phyloP scores from a whole-genome alignment of 2,888 invertebrate species.

The Pasiphila rectangulata region DNA sequence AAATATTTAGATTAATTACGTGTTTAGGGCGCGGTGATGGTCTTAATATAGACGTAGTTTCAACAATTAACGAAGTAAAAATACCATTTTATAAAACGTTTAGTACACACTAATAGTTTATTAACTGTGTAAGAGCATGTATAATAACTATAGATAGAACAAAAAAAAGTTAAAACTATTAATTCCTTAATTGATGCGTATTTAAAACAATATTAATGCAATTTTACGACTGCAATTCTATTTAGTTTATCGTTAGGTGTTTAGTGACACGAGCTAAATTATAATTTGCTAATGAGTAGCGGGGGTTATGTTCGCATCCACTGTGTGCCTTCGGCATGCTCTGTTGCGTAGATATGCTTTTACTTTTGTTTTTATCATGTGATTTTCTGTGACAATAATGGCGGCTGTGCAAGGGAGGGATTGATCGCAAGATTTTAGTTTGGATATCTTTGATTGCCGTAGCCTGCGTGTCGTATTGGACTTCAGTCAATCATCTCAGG shows the following conservation, averaged over 20 bases:
- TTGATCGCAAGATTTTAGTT: not conserved
- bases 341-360: slow-evolving; percentile 22
- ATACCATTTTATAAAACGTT: slow-evolving; percentile 63
- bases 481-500: too few relatives aligned
- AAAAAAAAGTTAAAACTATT: slow-evolving; percentile 53
- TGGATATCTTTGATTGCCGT: too few relatives aligned
- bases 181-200: slow-evolving; percentile 29
- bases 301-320: slow-evolving; percentile 23
- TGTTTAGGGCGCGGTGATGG: slow-evolving; percentile 69
- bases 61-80: slow-evolving; percentile 54
- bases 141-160: slow-evolving; percentile 68
- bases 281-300: slow-evolving; percentile 43
- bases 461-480: too few relatives aligned
- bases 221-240: slow-evolving; percentile 50
- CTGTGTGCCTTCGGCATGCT: slow-evolving; percentile 20
- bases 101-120: slow-evolving; percentile 64
- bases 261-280: slow-evolving; percentile 41
- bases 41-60: slow-evolving; percentile 63
- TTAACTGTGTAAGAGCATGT: slow-evolving; percentile 58
- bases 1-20: slow-evolving; percentile 47
- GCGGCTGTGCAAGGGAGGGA: not conserved
- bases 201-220: slow-evolving; percentile 34
- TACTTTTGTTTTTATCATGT: slow-evolving; percentile 3
- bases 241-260: slow-evolving; percentile 50
- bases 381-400: slow-evolving; percentile 2